These are phyloP conservation scores for Drosophila nikananu DNA, from an alignment of 1,140 invertebrate genomes.

Conservation along the genomic window DNA sequence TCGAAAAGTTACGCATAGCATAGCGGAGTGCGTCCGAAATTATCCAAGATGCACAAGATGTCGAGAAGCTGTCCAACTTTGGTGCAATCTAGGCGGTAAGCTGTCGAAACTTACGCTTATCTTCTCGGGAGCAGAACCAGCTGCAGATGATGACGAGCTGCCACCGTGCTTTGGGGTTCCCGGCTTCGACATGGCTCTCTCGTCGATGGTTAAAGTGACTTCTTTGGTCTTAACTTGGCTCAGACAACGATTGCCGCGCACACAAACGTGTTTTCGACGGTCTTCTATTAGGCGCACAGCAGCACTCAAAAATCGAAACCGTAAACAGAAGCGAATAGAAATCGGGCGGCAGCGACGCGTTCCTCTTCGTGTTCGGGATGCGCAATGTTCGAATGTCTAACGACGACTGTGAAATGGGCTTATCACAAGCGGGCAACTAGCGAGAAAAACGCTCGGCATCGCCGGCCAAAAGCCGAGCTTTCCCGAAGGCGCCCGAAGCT, in stretches of 20 bases:
- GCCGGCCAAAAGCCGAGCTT: constrained; percentile 37
- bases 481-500: constrained; percentile 27
- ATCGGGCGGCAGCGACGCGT: constrained; percentile 12
- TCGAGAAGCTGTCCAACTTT: constrained; percentile 16
- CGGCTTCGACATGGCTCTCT: constrained; percentile 68
- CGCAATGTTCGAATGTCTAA: constrained; percentile 53
- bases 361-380: constrained; percentile 9
- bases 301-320: constrained; percentile 33
- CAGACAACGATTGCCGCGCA: constrained; percentile 33
- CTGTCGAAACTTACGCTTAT: constrained; percentile 69
- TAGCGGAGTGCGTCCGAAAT: constrained; percentile 21
- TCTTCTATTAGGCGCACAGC: constrained; percentile 68
- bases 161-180: constrained; percentile 65
- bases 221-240: constrained; percentile 25
- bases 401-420: constrained; percentile 67
- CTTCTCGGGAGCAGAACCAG: constrained; percentile 54
- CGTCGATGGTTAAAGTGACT: constrained; percentile 27
- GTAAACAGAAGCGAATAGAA: constrained; percentile 20
- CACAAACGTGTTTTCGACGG: constrained; percentile 65
- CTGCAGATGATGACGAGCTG: constrained; percentile 33
- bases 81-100: constrained; percentile 10
- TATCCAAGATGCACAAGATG: constrained; percentile 7
- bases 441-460: constrained; percentile 24
- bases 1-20: constrained; percentile 10
- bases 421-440: constrained; percentile 40